These are phyloP conservation scores for Argyrosomus regius DNA, from an alignment of 2,797 vertebrate species.

Conservation along the genomic window DNA sequence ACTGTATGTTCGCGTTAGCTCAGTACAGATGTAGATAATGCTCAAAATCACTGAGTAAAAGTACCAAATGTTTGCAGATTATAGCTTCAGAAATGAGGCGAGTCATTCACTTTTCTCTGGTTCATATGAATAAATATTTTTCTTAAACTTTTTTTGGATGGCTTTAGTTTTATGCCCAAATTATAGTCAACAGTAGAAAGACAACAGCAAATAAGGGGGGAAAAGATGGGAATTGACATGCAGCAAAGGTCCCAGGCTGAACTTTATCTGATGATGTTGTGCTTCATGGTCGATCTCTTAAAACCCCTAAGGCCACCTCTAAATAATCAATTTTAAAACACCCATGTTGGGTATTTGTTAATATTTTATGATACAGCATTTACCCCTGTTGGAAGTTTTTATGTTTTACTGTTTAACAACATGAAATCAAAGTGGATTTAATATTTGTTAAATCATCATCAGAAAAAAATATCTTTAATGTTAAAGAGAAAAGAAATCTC, in stretches of 20 bases:
- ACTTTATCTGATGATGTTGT: background rate
- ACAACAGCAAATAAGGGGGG: background rate
- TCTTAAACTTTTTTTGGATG: background rate
- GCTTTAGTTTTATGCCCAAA: background rate
- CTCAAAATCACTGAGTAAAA: background rate
- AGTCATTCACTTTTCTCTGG: too few relatives aligned
- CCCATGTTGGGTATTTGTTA: background rate
- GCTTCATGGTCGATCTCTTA: background rate
- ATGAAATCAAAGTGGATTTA: too few relatives aligned
- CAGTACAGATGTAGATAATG: background rate
- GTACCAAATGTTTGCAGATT: background rate
- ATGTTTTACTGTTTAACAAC: too few relatives aligned
- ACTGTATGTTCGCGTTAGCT: background rate
- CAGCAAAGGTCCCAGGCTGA: background rate
- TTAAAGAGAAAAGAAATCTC: too few relatives aligned
- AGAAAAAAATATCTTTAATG: too few relatives aligned
- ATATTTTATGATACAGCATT: background rate
- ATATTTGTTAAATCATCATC: too few relatives aligned
- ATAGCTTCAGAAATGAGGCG: background rate
- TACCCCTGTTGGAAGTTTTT: too few relatives aligned
- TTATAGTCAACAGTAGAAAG: background rate
- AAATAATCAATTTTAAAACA: background rate
- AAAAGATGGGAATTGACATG: background rate
- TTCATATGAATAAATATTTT: background rate
- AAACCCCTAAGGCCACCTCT: background rate